Evolutionary conservation across 2,888 invertebrate species (phyloP), one percentile per base, ranked within the genome.

Genomic region (Synanthedon andrenaeformis): DNA sequence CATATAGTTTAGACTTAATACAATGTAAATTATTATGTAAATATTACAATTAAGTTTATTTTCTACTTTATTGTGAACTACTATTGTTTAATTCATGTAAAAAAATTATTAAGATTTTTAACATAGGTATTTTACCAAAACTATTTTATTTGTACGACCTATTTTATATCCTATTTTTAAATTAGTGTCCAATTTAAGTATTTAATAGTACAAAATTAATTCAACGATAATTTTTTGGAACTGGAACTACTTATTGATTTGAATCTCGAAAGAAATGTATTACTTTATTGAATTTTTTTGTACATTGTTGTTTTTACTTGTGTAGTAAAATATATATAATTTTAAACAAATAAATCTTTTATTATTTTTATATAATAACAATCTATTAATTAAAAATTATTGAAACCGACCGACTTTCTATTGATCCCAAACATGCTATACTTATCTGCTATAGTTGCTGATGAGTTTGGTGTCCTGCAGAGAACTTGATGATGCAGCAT

Each of bases 261-360:
- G 3, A 45, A 45, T 45, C 13, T 45, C n/a, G 14, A 13, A 45
- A 59, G 72, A 63, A 67, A 61, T 63, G 66, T 67, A 67, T 62
- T 76, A 74, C 77, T 74, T 68, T 42, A 81, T 76, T 75, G 58
- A 59, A 62, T 61, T 66, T 49, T 69, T 67, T 69, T 74, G 78
- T 77, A 79, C 62, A 76, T 78, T 77, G 70, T 75, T 76, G 73
- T 74, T 75, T 75, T 68, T 78, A 79, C 68, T 71, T 71, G 63
- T 67, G 76, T 79, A 82, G 77, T 76, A 67, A 70, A 78, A 83
- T 67, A 81, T 79, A 83, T 78, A 77, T 77, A 78, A 79, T 76
- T 76, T 23, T 67, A 75, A 65, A 77, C 69, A 74, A 71, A 64
- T 59, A 58, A 52, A 28, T 14, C 56, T 65, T 65, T 67, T 62